A percentile compares a stretch with the other conserved stretches of the same genome.
Conservation (phyloP, 1,140 invertebrate species). For the Vanessa atalanta region DNA sequence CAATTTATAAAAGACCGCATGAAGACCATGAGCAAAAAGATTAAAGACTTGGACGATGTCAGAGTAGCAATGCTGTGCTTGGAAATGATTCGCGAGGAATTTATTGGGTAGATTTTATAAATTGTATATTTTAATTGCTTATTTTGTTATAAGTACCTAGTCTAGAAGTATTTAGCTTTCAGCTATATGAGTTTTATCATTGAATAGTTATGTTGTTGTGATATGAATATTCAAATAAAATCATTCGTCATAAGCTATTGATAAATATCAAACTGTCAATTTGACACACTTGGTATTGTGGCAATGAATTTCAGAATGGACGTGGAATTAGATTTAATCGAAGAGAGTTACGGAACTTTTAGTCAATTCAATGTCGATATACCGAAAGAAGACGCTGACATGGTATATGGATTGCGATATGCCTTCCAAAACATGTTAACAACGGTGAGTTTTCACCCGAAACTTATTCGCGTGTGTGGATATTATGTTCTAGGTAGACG, state of each 20-base stretch:
- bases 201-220: neutral
- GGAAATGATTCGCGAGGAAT: conserved; percentile 87
- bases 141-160: neutral
- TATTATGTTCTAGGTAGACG: neutral
- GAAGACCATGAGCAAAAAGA: conserved; percentile 84
- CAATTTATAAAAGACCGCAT: conserved; percentile 86
- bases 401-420: conserved; percentile 88
- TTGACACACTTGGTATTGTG: neutral
- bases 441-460: conserved; percentile 77
- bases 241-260: no score
- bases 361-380: conserved; percentile 86
- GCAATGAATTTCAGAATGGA: conserved; percentile 82
- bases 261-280: no score
- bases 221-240: no score
- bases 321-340: conserved; percentile 86
- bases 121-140: neutral
- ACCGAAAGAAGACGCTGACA: conserved; percentile 88
- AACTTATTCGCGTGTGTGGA: neutral
- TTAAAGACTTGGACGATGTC: conserved; percentile 88
- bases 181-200: no score
- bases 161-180: no score
- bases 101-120: conserved; percentile 80
- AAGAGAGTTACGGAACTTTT: conserved; percentile 90
- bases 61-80: conserved; percentile 88
- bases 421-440: conserved; percentile 89